These are phyloP conservation scores for Linyphia triangularis DNA, from an alignment of 2,888 invertebrate genomes.

Conservation along the genomic window DNA sequence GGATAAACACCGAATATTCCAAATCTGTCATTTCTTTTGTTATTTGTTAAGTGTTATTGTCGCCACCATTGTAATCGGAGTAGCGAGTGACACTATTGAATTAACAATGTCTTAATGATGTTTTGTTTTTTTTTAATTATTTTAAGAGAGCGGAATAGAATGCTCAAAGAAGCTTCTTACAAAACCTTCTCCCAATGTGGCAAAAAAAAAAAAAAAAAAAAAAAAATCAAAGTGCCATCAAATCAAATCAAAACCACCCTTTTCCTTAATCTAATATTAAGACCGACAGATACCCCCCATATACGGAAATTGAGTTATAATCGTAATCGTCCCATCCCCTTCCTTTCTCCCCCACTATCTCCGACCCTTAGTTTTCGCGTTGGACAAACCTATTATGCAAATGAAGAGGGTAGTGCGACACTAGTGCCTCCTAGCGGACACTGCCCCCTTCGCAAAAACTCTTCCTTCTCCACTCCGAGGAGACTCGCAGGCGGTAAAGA, in stretches of 20 bases:
- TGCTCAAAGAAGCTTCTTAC: not conserved
- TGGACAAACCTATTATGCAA: slow-evolving; percentile 67
- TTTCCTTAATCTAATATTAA: slow-evolving; percentile 38
- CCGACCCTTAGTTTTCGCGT: slow-evolving; percentile 17
- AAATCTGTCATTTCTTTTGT: no score
- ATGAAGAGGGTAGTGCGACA: slow-evolving; percentile 50
- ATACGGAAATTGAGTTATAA: slow-evolving; percentile 59
- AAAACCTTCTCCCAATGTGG: not conserved
- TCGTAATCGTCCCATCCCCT: slow-evolving; percentile 35
- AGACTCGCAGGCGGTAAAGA: slow-evolving; percentile 33
- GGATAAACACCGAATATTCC: no score
- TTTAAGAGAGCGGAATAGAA: not conserved
- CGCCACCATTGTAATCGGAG: no score
- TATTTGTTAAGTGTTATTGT: no score
- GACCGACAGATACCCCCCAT: slow-evolving; percentile 26
- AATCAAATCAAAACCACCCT: slow-evolving; percentile 55
- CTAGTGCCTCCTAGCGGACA: slow-evolving; percentile 59
- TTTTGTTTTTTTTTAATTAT: no score
- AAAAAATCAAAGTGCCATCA: not conserved
- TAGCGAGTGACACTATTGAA: no score
- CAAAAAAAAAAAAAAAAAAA: not conserved
- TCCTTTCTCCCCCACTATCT: not conserved
- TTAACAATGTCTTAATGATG: no score
- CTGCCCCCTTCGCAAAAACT: not conserved
- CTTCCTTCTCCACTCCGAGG: not conserved